Base-by-base conservation (phyloP, 2,113 vertebrate genomes). In the Labeo catla region DNA sequence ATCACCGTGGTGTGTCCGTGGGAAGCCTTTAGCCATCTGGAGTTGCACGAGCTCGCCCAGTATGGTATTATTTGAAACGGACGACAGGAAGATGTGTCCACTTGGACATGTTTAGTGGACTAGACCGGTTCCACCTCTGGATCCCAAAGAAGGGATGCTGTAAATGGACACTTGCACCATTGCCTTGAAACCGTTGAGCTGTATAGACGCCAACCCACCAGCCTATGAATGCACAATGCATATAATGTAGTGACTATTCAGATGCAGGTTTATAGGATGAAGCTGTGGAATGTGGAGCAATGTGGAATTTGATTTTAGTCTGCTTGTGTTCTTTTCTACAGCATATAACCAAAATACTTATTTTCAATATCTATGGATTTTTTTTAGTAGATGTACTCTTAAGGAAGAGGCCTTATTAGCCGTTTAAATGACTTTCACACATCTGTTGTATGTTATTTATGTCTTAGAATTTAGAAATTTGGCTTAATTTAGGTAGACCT, bases 11-110 rank as follows among this genome's bases (percentile, higher is more conserved):
- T 97, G 92, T 97, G 96, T 83, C 96, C 96, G 0, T 97, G 96
- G 96, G 96, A 96, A 90, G 96, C 95, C 88, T 97, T 96, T 94
- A 97, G 93, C 90, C 96, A 97, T 88, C 91, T 96, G 94, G 96
- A 97, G 90, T 93, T 97, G 61, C 96, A 96, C 0, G 95, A 96
- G 84, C 92, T 96, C 90, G 96, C 95, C 10, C 96, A 96, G 88
- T 96, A 95, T 0, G 96, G 95, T 54, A 97, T 97, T 92, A 96
- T 96, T 91, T 96, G 95, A 92, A 89, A 6, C 6, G 15, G 12
- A 86, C 7, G 19, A 47, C 3, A 8, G 39, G 21, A 74, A 11
- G 5, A 80, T 74, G 47, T n/a, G 16, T 73, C 39, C 57, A 28
- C 28, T 28, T 16, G 50, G 43, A 52, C 23, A 49, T 54, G 39